These are phyloP conservation scores for Nymphalis c-album DNA, from an alignment of 2,888 invertebrate genomes.

Conservation along the genomic window DNA sequence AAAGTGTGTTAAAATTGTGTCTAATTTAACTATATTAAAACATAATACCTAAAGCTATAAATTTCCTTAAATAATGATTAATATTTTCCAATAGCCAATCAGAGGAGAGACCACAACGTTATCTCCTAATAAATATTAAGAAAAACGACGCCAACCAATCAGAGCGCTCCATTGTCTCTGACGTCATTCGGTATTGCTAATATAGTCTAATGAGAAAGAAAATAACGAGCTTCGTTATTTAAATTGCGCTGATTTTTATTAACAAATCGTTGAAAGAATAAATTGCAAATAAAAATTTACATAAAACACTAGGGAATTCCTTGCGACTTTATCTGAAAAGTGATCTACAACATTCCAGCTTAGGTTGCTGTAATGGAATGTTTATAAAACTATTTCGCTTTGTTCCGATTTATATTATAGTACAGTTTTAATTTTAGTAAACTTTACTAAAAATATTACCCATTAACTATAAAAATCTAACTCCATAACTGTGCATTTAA, in stretches of 20 bases:
- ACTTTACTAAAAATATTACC: no score
- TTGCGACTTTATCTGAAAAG: neutral
- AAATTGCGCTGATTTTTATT: slow-evolving; percentile 7
- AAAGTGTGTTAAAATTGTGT: neutral
- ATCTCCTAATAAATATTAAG: slow-evolving; percentile 21
- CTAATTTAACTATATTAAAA: neutral
- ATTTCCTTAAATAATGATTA: slow-evolving; percentile 8
- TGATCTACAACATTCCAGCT: no score
- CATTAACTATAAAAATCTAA: no score
- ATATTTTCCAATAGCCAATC: slow-evolving; percentile 25
- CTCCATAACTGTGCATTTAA: no score
- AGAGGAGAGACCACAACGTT: slow-evolving; percentile 20
- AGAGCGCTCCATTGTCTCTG: slow-evolving; percentile 15
- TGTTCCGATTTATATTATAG: no score
- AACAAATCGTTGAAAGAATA: slow-evolving; percentile 1
- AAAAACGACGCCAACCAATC: slow-evolving; percentile 24
- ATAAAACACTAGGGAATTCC: no score
- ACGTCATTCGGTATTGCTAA: slow-evolving; percentile 21
- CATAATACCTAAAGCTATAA: slow-evolving; percentile 15
- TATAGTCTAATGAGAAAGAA: slow-evolving; percentile 12
- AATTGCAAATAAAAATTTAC: neutral
- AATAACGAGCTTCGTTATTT: slow-evolving; percentile 6
- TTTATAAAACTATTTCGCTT: no score
- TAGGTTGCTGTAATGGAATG: no score
- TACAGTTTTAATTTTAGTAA: no score